phyloP scores from a whole-genome alignment of 2,113 vertebrate species.

The Nestor notabilis region DNA sequence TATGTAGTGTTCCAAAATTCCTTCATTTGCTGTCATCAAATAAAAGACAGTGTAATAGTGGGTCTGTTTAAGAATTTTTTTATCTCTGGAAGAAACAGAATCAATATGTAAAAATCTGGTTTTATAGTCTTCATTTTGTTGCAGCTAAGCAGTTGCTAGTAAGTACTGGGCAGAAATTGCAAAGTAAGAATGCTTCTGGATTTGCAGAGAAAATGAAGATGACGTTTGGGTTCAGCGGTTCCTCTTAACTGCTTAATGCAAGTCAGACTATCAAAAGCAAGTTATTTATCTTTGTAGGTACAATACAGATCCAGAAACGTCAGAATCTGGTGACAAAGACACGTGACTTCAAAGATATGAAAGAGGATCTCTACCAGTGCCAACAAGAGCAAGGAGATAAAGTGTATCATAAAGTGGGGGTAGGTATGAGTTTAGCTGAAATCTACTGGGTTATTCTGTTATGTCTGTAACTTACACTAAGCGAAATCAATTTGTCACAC shows the following conservation, averaged over 20 bases:
- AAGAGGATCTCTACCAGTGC: constrained; percentile 76
- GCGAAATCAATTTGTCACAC: not conserved
- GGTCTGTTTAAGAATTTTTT: not conserved
- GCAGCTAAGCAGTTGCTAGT: not conserved
- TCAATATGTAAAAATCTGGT: not conserved
- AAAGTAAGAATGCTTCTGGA: not conserved
- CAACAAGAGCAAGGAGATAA: constrained; percentile 69
- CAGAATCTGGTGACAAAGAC: constrained; percentile 80
- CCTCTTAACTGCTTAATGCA: not conserved
- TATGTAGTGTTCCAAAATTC: not conserved
- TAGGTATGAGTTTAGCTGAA: not conserved
- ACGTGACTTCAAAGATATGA: constrained; percentile 69
- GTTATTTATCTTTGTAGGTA: constrained; percentile 76
- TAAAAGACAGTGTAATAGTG: not conserved
- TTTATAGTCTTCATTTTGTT: not conserved
- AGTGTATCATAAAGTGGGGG: constrained; percentile 70
- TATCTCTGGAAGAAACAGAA: not conserved
- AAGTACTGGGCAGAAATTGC: not conserved
- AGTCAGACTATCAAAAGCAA: not conserved
- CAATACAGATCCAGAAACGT: constrained; percentile 84
- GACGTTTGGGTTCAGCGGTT: not conserved
- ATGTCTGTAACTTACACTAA: not conserved
- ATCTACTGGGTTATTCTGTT: not conserved
- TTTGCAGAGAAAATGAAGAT: not conserved
- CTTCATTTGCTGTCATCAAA: not conserved